These are phyloP conservation scores for Denticeps clupeoides DNA, from an alignment of 2,797 vertebrate species.

Conservation along the genomic window DNA sequence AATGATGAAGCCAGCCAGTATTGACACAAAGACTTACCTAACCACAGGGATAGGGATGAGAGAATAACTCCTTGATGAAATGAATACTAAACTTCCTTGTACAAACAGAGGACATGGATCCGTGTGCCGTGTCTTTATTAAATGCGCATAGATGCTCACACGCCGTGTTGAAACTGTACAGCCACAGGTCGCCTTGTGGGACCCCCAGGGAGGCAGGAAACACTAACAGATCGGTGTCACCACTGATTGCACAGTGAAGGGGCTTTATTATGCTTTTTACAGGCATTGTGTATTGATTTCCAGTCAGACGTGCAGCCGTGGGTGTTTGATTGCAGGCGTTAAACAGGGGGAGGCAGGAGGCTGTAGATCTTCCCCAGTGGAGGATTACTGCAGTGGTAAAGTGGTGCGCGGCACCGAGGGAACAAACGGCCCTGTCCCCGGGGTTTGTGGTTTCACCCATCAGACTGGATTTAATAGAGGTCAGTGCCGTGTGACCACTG, in stretches of 20 bases:
- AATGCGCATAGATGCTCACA: not conserved
- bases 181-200: not conserved
- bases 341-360: constrained; percentile 1
- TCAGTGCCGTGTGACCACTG: constrained; percentile 28
- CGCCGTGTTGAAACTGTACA: not conserved
- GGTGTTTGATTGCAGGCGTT: constrained; percentile 18
- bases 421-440: constrained; percentile 7
- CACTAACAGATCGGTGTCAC: constrained; percentile 1
- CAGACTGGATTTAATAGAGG: constrained; percentile 34
- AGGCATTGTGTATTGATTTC: constrained; percentile 11
- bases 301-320: not conserved
- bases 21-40: not conserved
- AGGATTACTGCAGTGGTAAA: not conserved
- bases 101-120: too few species aligned
- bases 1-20: not conserved
- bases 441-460: constrained; percentile 29
- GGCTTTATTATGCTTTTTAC: constrained; percentile 2
- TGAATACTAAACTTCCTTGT: too few species aligned
- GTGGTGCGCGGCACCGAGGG: too few species aligned
- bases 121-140: too few species aligned
- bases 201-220: not conserved
- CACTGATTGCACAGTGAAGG: not conserved
- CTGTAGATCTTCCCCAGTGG: not conserved
- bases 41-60: not conserved
- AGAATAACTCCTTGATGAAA: not conserved